phyloP scores from a whole-genome alignment of 2,797 vertebrate species.

The Australoheros facetus region DNA sequence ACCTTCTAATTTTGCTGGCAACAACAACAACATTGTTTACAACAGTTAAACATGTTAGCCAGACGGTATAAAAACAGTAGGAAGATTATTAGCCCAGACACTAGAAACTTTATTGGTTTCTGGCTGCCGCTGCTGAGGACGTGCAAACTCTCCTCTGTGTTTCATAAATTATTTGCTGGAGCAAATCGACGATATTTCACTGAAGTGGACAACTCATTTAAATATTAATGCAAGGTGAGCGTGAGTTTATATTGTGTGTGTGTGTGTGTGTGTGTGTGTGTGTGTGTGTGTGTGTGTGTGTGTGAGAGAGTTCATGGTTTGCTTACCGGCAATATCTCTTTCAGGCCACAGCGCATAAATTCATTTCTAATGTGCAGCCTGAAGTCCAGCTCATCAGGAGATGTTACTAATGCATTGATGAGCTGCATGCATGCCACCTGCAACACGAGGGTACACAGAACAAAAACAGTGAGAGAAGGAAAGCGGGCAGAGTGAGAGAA shows the following conservation, averaged over 20 bases:
- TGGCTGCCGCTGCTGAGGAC: constrained; percentile 58
- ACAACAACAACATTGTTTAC: constrained; percentile 52
- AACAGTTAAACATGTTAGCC: constrained; percentile 59
- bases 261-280: constrained; percentile 20
- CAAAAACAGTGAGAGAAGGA: constrained; percentile 20
- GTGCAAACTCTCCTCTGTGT: constrained; percentile 65
- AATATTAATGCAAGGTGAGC: constrained; percentile 80
- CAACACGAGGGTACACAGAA: constrained; percentile 51
- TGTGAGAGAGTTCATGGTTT: constrained; percentile 28
- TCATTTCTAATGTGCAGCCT: constrained; percentile 99
- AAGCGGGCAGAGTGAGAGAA: constrained; percentile 14
- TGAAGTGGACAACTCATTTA: constrained; percentile 82
- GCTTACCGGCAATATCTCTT: constrained; percentile 94
- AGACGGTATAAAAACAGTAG: constrained; percentile 48
- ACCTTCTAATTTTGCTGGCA: constrained; percentile 41
- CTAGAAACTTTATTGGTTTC: constrained; percentile 64
- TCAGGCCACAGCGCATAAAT: constrained; percentile 97
- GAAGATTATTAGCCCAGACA: constrained; percentile 58
- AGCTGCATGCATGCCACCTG: constrained; percentile 99
- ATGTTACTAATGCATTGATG: constrained; percentile 98
- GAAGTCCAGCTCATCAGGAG: constrained; percentile 97
- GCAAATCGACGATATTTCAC: constrained; percentile 77
- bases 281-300: constrained; percentile 12
- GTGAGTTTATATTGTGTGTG: constrained; percentile 30
- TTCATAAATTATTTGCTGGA: constrained; percentile 77